Conservation (phyloP, 2,113 vertebrate genomes). For the Stegostoma tigrinum region DNA sequence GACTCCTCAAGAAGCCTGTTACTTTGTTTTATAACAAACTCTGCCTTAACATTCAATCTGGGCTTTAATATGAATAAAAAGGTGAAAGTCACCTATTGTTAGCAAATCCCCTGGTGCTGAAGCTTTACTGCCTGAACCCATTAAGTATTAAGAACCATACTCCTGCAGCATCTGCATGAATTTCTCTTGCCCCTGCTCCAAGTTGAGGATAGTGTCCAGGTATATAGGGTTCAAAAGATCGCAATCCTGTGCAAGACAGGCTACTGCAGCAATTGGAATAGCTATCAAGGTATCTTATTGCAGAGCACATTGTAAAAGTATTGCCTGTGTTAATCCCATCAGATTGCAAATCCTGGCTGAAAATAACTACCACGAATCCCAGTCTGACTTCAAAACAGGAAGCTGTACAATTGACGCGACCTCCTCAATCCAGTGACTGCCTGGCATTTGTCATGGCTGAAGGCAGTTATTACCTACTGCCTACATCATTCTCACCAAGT, state of each 20-base stretch:
- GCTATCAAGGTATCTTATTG: too few relatives aligned
- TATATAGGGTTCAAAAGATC: background rate
- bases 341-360: too few relatives aligned
- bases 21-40: background rate
- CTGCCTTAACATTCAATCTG: background rate
- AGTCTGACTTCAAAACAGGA: too few relatives aligned
- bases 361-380: too few relatives aligned
- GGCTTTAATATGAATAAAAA: background rate
- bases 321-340: too few relatives aligned
- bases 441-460: too few relatives aligned
- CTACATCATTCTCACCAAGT: background rate
- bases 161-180: background rate
- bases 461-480: background rate
- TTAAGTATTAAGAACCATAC: background rate
- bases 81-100: background rate
- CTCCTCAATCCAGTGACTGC: too few relatives aligned
- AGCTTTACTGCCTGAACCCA: background rate
- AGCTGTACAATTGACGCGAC: too few relatives aligned
- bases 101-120: background rate
- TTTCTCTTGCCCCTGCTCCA: background rate
- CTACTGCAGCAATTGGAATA: background rate
- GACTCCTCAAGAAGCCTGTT: background rate
- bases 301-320: too few relatives aligned
- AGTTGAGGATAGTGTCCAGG: background rate
- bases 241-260: too few relatives aligned